A percentile compares a stretch with the other conserved stretches of the same genome.
Conservation (phyloP, 92 coral and sea anemone genomes). For the Siderastrea radians region DNA sequence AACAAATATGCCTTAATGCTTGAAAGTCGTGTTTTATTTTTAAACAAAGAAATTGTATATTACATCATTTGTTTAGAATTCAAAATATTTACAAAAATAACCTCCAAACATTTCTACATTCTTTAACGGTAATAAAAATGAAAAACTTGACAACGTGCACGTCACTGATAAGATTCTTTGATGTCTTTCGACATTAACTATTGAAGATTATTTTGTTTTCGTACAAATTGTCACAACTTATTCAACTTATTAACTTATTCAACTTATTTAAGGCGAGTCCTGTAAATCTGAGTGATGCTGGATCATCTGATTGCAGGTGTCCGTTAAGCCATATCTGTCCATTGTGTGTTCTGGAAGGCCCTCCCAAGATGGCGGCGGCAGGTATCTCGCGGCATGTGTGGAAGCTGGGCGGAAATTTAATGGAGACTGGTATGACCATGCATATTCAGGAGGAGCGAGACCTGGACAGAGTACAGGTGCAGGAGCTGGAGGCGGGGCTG, state of each 20-base stretch:
- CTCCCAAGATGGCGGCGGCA: conserved; percentile 34
- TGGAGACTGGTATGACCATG: conserved; percentile 9
- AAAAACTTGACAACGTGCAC: neutral
- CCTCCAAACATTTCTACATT: no score
- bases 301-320: neutral
- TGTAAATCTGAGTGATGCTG: neutral
- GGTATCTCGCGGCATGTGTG: conserved; percentile 2
- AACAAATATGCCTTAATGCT: no score
- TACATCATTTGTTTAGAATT: neutral
- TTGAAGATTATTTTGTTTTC: no score
- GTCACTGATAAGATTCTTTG: neutral
- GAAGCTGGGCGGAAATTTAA: conserved; percentile 4
- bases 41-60: neutral
- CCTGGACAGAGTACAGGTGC: conserved; percentile 9
- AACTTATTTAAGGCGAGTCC: no score
- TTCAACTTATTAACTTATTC: no score
- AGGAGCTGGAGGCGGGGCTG: neutral
- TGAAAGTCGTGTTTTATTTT: conserved; percentile 8
- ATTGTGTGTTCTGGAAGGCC: conserved; percentile 29
- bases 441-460: conserved; percentile 12
- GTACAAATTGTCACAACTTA: no score
- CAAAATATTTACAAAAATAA: conserved; percentile 25
- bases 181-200: no score
- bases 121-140: no score
- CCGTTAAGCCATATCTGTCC: neutral